A percentile compares a stretch with the other conserved stretches of the same genome.
Evolutionary conservation across 2,113 vertebrate genomes (phyloP).

Genomic region (Carollia perspicillata): DNA sequence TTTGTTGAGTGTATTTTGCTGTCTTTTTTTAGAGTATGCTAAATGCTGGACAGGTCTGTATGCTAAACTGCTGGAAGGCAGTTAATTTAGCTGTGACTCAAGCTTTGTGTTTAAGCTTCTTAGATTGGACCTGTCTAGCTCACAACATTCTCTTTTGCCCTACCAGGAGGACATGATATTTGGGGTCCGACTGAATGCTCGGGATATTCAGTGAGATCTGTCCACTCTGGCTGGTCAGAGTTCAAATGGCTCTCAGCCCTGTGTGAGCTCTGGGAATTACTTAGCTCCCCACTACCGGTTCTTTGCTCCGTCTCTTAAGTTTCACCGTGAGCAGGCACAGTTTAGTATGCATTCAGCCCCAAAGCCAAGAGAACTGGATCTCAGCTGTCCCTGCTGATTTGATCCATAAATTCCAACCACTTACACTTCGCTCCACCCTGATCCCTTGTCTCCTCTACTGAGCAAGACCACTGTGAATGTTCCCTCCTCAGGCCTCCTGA

Average conservation of each 20-base stretch:
- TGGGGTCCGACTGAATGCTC: neutral
- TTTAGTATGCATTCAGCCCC: neutral
- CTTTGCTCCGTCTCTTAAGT: neutral
- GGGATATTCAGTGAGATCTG: neutral
- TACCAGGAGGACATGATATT: neutral
- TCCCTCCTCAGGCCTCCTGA: neutral
- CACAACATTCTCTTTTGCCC: neutral
- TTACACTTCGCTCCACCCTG: neutral
- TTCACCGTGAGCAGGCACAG: neutral
- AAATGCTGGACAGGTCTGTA: neutral
- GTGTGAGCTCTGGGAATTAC: neutral
- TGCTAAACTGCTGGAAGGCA: neutral
- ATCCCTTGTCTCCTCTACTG: neutral
- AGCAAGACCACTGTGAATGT: neutral
- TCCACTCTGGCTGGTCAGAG: neutral
- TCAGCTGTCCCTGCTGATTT: neutral
- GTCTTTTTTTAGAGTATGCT: neutral
- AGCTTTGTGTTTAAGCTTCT: neutral
- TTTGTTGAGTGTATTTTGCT: neutral
- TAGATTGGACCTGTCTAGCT: neutral
- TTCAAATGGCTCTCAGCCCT: neutral
- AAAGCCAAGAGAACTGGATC: neutral
- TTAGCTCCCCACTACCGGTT: neutral
- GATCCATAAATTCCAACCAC: neutral
- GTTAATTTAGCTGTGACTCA: neutral